Percentiles rank a stretch among this genome's conserved stretches.
These are phyloP conservation scores for Bothrops jararaca DNA, from an alignment of 2,113 vertebrate genomes.

Conservation along the genomic window DNA sequence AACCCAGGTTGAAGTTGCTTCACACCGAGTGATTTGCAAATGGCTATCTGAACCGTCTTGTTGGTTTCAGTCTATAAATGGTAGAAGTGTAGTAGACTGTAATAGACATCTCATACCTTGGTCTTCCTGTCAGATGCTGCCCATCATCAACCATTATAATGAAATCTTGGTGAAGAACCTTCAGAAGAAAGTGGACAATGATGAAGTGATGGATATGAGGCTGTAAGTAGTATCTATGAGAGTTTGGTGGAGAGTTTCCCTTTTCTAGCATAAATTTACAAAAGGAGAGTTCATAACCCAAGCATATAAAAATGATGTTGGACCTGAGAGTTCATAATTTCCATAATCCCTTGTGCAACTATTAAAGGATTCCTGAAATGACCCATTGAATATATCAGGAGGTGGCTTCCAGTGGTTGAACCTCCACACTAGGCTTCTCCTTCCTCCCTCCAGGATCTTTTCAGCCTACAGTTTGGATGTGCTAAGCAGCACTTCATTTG, in stretches of 20 bases:
- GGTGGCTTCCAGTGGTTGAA: neutral
- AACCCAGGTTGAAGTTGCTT: neutral
- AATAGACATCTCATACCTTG: constrained; percentile 15
- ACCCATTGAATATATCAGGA: neutral
- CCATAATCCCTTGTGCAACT: neutral
- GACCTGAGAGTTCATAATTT: neutral
- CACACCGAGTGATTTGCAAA: neutral
- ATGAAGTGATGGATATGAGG: constrained; percentile 49
- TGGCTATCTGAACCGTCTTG: accelerated
- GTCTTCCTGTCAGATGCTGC: constrained; percentile 75
- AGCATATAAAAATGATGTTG: neutral
- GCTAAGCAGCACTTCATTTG: constrained; percentile 76
- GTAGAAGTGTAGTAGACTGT: neutral
- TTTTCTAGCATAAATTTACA: neutral
- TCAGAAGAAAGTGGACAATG: constrained; percentile 65
- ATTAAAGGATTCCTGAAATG: neutral
- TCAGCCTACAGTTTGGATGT: constrained; percentile 73
- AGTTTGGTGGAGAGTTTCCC: neutral
- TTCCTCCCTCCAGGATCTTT: constrained; percentile 41
- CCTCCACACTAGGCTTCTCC: neutral
- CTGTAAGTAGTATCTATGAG: constrained; percentile 59
- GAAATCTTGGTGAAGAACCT: constrained; percentile 69
- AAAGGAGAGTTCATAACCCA: neutral
- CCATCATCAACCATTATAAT: constrained; percentile 70
- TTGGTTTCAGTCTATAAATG: neutral